Conservation (phyloP, 2,888 invertebrate genomes). For the Spisula subtruncata region DNA sequence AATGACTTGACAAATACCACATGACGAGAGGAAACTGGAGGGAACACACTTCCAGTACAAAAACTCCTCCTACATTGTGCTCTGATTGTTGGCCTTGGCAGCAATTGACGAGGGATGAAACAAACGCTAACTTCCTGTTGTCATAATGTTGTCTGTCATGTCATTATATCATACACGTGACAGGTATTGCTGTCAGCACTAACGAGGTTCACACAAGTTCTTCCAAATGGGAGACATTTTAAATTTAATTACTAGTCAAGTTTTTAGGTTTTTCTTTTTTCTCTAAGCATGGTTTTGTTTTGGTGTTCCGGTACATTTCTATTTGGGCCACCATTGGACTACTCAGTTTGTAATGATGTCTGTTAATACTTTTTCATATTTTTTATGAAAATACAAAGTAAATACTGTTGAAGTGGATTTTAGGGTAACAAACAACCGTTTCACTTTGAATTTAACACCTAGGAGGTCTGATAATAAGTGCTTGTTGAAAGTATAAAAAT, state of each 20-base stretch:
- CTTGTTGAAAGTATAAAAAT: not conserved
- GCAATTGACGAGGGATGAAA: not conserved
- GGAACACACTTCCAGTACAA: not conserved
- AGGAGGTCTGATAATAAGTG: not conserved
- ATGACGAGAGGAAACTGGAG: constrained; percentile 9
- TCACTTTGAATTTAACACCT: not conserved
- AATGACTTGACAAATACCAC: constrained; percentile 5
- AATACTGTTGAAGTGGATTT: no score
- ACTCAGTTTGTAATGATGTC: no score
- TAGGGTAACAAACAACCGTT: no score
- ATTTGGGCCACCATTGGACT: no score
- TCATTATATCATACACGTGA: not conserved
- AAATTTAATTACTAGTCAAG: no score
- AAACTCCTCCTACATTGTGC: not conserved
- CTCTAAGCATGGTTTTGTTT: no score
- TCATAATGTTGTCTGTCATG: constrained; percentile 20
- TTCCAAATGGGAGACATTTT: no score
- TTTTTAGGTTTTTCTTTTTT: no score
- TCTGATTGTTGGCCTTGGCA: not conserved
- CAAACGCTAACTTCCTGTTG: not conserved
- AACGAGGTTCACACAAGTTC: not conserved
- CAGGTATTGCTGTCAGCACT: not conserved
- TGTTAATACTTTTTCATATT: no score
- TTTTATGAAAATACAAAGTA: no score
- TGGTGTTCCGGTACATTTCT: no score